phyloP scores from a whole-genome alignment of 2,888 invertebrate species.

The Cremastinae sp. region DNA sequence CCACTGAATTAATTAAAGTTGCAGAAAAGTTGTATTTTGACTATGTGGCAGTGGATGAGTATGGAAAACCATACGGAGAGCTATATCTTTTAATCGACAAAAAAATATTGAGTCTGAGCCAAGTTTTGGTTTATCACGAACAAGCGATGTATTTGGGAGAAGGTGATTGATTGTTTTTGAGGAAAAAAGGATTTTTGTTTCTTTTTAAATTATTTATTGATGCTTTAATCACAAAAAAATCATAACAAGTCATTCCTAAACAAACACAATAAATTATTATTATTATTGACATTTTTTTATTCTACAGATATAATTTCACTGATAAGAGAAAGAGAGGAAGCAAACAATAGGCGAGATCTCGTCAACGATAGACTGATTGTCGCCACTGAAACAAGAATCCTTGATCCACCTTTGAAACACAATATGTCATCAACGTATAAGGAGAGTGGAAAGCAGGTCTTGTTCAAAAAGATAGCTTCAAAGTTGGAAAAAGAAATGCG shows the following conservation, averaged over 20 bases:
- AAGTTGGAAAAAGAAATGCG: constrained; percentile 43
- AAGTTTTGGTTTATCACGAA: constrained; percentile 66
- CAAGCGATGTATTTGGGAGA: constrained; percentile 68
- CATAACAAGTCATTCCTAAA: background rate
- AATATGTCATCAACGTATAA: background rate
- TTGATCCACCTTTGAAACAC: constrained; percentile 19
- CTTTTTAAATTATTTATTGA: no score
- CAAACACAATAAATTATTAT: background rate
- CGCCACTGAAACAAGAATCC: background rate
- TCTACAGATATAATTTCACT: constrained; percentile 1
- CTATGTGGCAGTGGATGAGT: constrained; percentile 61
- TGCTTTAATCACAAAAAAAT: background rate
- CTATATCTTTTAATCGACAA: constrained; percentile 71
- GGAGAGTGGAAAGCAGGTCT: no score
- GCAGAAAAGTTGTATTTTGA: constrained; percentile 70
- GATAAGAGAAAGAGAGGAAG: constrained; percentile 20
- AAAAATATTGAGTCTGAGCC: constrained; percentile 67
- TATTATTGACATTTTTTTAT: background rate
- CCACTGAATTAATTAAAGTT: constrained; percentile 65
- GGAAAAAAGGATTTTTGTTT: no score
- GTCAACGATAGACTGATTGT: constrained; percentile 26
- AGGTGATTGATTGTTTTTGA: constrained; percentile 56
- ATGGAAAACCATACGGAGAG: constrained; percentile 71
- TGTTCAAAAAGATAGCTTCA: no score
- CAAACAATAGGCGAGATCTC: constrained; percentile 33